Evolutionary conservation across 1,140 invertebrate genomes (phyloP).

Genomic region (Chironomus tepperi): DNA sequence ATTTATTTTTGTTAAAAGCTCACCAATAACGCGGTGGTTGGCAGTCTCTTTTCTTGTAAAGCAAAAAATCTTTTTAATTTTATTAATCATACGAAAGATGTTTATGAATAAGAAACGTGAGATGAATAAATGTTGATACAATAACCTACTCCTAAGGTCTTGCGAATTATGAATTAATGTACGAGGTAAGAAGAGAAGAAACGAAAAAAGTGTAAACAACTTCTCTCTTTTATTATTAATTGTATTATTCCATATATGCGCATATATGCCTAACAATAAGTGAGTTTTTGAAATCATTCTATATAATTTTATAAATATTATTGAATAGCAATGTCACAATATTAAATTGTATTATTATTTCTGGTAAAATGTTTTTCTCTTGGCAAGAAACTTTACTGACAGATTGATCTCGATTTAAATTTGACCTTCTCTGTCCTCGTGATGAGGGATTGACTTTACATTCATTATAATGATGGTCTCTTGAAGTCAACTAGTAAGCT

Average conservation of each 20-base stretch:
- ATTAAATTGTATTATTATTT: slow-evolving; percentile 1
- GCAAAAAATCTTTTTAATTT: neutral
- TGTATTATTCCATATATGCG: neutral
- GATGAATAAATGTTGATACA: neutral
- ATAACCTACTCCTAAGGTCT: neutral
- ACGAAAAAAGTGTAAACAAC: neutral
- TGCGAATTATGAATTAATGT: neutral
- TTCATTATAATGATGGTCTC: too few relatives aligned
- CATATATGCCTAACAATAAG: neutral
- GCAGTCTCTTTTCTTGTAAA: neutral
- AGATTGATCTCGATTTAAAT: slow-evolving; percentile 13
- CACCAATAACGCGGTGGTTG: neutral
- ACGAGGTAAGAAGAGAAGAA: neutral
- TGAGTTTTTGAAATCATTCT: neutral
- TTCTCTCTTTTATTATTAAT: neutral
- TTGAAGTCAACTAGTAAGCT: neutral
- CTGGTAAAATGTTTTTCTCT: neutral
- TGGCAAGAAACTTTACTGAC: neutral
- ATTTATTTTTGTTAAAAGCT: neutral
- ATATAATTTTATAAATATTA: neutral
- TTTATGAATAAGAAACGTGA: neutral
- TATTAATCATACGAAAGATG: slow-evolving; percentile 8
- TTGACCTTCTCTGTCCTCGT: neutral
- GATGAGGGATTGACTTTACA: neutral
- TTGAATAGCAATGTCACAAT: neutral